Evolutionary conservation across 2,888 invertebrate species (phyloP).

Genomic region (Empis stercorea): DNA sequence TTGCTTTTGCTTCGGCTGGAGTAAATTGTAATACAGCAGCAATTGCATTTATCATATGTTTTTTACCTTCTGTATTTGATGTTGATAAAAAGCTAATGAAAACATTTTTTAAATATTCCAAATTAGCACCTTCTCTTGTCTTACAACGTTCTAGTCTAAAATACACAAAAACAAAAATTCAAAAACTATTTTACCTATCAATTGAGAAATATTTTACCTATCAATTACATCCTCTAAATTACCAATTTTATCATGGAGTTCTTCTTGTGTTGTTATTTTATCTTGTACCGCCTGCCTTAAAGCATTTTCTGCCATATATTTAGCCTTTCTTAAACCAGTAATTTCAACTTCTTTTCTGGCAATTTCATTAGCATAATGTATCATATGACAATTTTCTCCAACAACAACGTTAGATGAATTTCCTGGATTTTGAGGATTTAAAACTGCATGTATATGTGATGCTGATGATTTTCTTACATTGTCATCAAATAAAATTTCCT

Average conservation of each 20-base stretch:
- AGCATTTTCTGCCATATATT: slow-evolving; percentile 46
- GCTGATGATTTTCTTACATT: background rate
- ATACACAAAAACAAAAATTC: no score
- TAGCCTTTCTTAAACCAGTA: slow-evolving; percentile 54
- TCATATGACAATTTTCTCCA: slow-evolving; percentile 55
- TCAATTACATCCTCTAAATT: slow-evolving; percentile 51
- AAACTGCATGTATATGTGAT: slow-evolving; percentile 9
- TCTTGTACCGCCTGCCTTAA: slow-evolving; percentile 44
- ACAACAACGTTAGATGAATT: slow-evolving; percentile 15
- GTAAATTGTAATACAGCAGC: slow-evolving; percentile 75
- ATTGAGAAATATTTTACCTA: slow-evolving; percentile 35
- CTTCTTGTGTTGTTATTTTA: slow-evolving; percentile 43
- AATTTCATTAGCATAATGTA: slow-evolving; percentile 73
- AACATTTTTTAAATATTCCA: slow-evolving; percentile 85
- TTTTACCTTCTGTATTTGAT: slow-evolving; percentile 51
- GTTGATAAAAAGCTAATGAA: slow-evolving; percentile 67
- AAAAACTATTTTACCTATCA: no score
- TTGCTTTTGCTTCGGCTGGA: slow-evolving; percentile 46
- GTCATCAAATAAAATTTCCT: slow-evolving; percentile 2
- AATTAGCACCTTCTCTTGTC: slow-evolving; percentile 70
- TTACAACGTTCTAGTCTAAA: slow-evolving; percentile 55
- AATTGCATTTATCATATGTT: slow-evolving; percentile 82
- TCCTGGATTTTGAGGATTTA: slow-evolving; percentile 14
- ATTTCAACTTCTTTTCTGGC: slow-evolving; percentile 71
- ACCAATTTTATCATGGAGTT: slow-evolving; percentile 34